phyloP scores from a whole-genome alignment of 1,140 invertebrate genomes.

The Camponotus vicinus region DNA sequence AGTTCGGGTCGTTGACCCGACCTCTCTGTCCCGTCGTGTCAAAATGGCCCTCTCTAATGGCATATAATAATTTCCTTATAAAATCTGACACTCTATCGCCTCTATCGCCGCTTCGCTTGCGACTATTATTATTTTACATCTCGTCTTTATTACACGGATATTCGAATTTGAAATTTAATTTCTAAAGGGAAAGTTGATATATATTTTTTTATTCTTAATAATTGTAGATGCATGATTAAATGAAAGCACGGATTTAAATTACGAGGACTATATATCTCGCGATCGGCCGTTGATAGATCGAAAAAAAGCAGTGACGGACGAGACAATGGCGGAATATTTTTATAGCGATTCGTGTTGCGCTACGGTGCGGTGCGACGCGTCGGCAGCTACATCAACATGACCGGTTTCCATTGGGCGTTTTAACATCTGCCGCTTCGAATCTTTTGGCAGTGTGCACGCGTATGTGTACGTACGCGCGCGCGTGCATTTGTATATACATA shows the following conservation, averaged over 20 bases:
- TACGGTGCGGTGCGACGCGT: conserved; percentile 57
- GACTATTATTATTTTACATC: not conserved
- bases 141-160: not conserved
- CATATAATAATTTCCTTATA: conserved; percentile 21
- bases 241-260: not conserved
- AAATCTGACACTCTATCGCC: not conserved
- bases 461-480: conserved; percentile 5
- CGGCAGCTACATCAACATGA: conserved; percentile 86
- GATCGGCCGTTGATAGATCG: conserved; percentile 47
- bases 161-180: conserved; percentile 8
- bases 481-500: conserved; percentile 54
- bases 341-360: conserved; percentile 84
- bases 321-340: conserved; percentile 86
- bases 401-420: conserved; percentile 85
- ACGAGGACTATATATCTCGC: not conserved
- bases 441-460: conserved; percentile 60
- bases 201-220: not conserved
- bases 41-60: conserved; percentile 35
- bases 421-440: conserved; percentile 84
- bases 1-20: not conserved
- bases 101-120: not conserved
- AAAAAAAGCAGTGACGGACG: conserved; percentile 64
- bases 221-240: not conserved
- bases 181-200: not conserved
- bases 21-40: conserved; percentile 19